phyloP scores from a whole-genome alignment of 2,113 vertebrate species.

The Orthonyx spaldingii region DNA sequence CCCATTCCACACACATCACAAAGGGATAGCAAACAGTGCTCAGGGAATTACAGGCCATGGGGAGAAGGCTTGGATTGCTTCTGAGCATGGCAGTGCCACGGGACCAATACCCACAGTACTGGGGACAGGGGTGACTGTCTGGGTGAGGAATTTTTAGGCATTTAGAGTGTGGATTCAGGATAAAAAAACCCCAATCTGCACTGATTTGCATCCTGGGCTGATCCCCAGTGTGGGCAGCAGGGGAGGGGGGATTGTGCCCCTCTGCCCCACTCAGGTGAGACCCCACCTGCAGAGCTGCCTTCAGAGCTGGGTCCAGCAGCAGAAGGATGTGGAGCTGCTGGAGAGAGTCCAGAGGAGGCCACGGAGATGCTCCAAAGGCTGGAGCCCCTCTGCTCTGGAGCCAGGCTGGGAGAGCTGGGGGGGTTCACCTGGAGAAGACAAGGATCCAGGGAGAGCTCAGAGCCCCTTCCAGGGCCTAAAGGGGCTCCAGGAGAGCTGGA shows the following conservation, averaged over 20 bases:
- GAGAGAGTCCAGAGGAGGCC: accelerated
- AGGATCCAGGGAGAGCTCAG: background rate
- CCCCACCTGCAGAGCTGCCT: background rate
- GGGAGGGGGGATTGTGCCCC: background rate
- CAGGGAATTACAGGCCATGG: background rate
- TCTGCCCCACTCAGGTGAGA: background rate
- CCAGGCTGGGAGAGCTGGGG: background rate
- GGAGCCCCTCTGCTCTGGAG: background rate
- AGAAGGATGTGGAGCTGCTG: accelerated
- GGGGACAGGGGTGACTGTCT: background rate
- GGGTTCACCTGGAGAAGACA: background rate
- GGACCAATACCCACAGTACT: accelerated
- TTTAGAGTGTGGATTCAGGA: background rate
- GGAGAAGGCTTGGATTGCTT: background rate
- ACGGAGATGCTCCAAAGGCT: accelerated
- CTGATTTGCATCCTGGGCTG: background rate
- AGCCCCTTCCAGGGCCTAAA: background rate
- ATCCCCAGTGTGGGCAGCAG: background rate
- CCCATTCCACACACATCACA: background rate
- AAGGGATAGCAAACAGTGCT: background rate
- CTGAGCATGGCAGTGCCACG: background rate
- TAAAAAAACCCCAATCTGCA: background rate
- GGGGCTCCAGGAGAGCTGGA: background rate
- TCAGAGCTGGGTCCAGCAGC: background rate
- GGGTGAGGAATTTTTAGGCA: background rate